Percentiles rank a stretch among this genome's conserved stretches.
Conservation (phyloP, 2,888 invertebrate genomes). For the Phlogophora meticulosa region DNA sequence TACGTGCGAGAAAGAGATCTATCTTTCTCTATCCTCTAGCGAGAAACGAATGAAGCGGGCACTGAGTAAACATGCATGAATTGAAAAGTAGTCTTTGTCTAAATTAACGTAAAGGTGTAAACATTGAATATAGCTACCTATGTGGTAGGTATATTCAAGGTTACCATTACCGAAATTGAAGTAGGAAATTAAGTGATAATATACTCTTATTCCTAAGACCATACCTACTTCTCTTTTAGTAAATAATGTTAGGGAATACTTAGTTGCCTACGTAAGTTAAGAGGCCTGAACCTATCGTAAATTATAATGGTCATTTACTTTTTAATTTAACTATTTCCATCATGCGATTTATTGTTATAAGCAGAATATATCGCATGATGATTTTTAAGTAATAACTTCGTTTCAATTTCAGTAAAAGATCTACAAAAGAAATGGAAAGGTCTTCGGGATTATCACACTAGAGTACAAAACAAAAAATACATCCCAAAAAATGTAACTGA, state of each 20-base stretch:
- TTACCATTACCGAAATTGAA: no score
- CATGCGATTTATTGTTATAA: background rate
- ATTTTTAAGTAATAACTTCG: background rate
- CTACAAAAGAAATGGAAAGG: slow-evolving; percentile 72
- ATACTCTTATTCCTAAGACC: background rate
- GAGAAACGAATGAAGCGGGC: background rate
- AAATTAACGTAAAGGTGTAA: background rate
- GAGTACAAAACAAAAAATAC: slow-evolving; percentile 64
- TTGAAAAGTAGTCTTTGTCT: background rate
- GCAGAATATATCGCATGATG: background rate
- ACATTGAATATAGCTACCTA: no score
- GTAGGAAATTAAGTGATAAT: background rate
- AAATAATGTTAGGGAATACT: background rate
- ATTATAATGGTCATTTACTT: background rate
- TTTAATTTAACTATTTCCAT: no score
- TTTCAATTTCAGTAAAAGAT: slow-evolving; percentile 66
- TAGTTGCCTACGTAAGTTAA: background rate
- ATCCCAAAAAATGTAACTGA: slow-evolving; percentile 39
- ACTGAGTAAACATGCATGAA: background rate
- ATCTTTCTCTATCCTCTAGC: background rate
- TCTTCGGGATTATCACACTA: slow-evolving; percentile 67
- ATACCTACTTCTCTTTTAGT: background rate
- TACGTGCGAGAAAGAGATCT: slow-evolving; percentile 9
- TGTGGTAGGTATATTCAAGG: no score
- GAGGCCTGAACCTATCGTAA: background rate